A percentile compares a stretch with the other conserved stretches of the same genome.
phyloP scores from a whole-genome alignment of 2,797 vertebrate species.

The Malacoraja senta region DNA sequence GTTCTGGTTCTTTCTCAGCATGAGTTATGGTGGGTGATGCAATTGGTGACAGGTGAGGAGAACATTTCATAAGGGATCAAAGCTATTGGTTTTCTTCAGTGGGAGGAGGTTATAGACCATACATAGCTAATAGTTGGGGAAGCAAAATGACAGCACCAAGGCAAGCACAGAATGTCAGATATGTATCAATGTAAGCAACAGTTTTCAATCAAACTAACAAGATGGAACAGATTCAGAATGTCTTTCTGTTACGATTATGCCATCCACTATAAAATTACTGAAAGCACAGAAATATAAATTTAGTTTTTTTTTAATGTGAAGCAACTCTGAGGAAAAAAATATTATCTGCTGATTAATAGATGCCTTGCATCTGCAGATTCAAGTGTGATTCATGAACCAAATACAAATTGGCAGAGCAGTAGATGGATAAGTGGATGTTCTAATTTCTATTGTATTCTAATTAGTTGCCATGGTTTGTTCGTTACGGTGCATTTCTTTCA shows the following conservation, averaged over 20 bases:
- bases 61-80: background rate
- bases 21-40: background rate
- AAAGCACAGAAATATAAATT: background rate
- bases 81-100: background rate
- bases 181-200: background rate
- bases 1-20: background rate
- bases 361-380: background rate
- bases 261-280: background rate
- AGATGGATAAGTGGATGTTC: background rate
- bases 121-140: background rate
- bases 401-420: background rate
- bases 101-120: background rate
- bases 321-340: background rate
- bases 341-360: background rate
- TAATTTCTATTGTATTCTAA: background rate
- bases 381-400: background rate
- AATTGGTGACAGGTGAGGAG: background rate
- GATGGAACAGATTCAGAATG: background rate
- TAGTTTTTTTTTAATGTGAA: too few relatives aligned
- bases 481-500: background rate
- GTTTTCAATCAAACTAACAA: background rate
- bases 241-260: background rate
- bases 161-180: background rate
- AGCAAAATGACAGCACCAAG: background rate
- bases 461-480: background rate